phyloP scores from a whole-genome alignment of 2,888 invertebrate species.

The Eremobia ochroleuca region DNA sequence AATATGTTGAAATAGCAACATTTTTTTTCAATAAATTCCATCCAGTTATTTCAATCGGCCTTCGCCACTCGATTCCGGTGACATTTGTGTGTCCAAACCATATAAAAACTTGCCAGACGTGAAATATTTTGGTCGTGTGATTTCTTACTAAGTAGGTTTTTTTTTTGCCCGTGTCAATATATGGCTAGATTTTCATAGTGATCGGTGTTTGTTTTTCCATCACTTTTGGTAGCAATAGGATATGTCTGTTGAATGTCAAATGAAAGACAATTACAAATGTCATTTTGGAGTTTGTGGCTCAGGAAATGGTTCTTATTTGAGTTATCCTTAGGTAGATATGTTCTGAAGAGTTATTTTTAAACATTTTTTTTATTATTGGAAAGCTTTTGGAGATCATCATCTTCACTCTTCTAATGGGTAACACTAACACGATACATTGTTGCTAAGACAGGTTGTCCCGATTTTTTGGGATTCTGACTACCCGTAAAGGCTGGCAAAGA shows the following conservation, averaged over 20 bases:
- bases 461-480: neutral
- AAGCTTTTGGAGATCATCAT: neutral
- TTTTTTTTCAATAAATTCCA: slow-evolving; percentile 38
- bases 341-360: neutral
- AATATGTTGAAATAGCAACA: slow-evolving; percentile 24
- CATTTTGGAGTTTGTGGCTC: neutral
- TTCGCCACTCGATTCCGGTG: slow-evolving; percentile 51
- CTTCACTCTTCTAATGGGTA: too few relatives aligned
- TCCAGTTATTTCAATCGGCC: slow-evolving; percentile 39
- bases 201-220: neutral
- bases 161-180: neutral
- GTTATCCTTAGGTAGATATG: neutral
- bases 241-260: slow-evolving; percentile 2
- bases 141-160: neutral
- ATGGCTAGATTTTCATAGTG: neutral
- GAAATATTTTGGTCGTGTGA: slow-evolving; percentile 34
- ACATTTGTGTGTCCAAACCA: slow-evolving; percentile 43
- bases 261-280: neutral
- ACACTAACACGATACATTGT: too few relatives aligned
- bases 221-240: neutral
- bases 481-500: neutral
- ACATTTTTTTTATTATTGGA: neutral
- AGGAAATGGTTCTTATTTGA: neutral
- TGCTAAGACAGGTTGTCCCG: neutral
- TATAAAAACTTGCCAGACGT: slow-evolving; percentile 34